A percentile compares a stretch with the other conserved stretches of the same genome.
phyloP scores from a whole-genome alignment of 2,797 vertebrate genomes.

The Danio choprae region DNA sequence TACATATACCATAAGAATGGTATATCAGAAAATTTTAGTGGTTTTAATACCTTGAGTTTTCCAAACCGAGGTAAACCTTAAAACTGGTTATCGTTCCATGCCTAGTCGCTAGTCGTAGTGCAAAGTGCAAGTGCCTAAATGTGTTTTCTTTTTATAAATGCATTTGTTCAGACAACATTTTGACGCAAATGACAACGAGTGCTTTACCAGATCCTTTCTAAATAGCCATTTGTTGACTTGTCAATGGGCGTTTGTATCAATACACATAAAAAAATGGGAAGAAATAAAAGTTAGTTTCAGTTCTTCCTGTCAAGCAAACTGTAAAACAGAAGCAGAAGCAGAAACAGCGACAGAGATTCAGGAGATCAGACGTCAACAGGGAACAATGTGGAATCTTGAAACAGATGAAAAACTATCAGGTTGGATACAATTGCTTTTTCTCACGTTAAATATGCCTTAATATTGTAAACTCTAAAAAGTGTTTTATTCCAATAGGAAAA shows the following conservation, averaged over 20 bases:
- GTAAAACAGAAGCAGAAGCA: neutral
- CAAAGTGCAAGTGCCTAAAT: neutral
- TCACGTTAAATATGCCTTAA: neutral
- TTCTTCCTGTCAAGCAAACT: neutral
- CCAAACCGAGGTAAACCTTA: too few species aligned
- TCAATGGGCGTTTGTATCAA: slow-evolving; percentile 7
- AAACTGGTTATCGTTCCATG: too few species aligned
- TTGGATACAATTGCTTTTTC: neutral
- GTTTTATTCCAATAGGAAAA: neutral
- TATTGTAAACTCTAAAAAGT: neutral
- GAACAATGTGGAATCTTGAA: neutral
- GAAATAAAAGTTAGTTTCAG: slow-evolving; percentile 12
- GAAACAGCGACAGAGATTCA: neutral
- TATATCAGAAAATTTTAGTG: too few species aligned
- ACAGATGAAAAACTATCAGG: neutral
- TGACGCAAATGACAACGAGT: neutral
- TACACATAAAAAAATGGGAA: slow-evolving; percentile 22
- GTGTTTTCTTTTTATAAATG: neutral
- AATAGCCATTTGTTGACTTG: neutral
- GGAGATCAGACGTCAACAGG: neutral
- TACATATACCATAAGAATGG: too few species aligned
- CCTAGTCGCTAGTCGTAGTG: neutral
- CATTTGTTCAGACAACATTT: neutral
- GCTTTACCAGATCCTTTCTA: neutral
- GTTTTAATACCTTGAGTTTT: too few species aligned